Conservation (phyloP, 2,888 invertebrate genomes). For the Drosophila formosana region DNA sequence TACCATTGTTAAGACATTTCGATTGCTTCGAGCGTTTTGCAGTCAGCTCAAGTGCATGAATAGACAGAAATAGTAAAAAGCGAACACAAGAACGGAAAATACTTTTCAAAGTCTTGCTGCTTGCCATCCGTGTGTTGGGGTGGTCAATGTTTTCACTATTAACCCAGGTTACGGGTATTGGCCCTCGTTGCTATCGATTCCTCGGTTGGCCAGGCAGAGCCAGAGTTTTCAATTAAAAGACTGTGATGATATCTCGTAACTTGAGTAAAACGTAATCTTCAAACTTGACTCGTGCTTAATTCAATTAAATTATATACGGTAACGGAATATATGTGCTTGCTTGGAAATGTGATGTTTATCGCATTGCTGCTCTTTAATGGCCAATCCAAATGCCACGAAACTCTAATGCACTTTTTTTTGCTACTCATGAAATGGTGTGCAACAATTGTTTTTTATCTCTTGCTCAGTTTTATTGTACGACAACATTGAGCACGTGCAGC, state of each 20-base stretch:
- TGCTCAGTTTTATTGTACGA: constrained; percentile 25
- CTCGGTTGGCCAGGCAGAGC: constrained; percentile 5
- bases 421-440: constrained; percentile 19
- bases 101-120: constrained; percentile 15
- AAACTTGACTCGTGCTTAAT: constrained; percentile 17
- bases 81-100: constrained; percentile 15
- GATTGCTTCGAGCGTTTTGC: constrained; percentile 18
- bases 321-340: constrained; percentile 3
- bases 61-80: constrained; percentile 38
- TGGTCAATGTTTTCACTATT: constrained; percentile 34
- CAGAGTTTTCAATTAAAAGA: constrained; percentile 42
- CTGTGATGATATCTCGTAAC: constrained; percentile 12
- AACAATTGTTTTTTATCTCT: constrained; percentile 58
- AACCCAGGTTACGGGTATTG: constrained; percentile 33
- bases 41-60: constrained; percentile 53
- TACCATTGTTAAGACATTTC: constrained; percentile 40
- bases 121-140: background rate
- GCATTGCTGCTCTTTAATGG: constrained; percentile 19
- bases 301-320: constrained; percentile 12
- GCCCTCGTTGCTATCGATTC: constrained; percentile 31
- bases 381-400: constrained; percentile 19
- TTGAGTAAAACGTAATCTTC: constrained; percentile 18
- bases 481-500: constrained; percentile 64
- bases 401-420: constrained; percentile 48
- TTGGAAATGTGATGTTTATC: constrained; percentile 36